Base-by-base conservation (phyloP, 1,140 invertebrate genomes). In the Dreissena rostriformis region DNA sequence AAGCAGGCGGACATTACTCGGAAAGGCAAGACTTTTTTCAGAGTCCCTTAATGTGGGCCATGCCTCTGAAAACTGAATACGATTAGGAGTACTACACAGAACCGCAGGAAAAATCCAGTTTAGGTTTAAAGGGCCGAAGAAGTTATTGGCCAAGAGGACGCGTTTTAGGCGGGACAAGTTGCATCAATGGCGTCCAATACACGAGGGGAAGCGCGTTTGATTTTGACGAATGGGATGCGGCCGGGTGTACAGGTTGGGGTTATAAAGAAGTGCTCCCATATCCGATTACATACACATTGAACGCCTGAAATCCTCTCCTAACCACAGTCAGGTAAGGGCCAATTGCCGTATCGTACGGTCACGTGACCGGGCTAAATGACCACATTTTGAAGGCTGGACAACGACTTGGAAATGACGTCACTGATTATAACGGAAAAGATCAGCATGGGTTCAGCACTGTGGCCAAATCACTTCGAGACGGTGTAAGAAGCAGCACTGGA, bases 51-150 rank as follows among this genome's bases (percentile, higher is more conserved):
- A 53, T 71, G n/a, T 68, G 82, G n/a, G 61, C 26, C 14, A 39
- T 15, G 24, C 28, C 73, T 19, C 78, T 75, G 17, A 71, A 85
- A 51, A 75, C 86, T 14, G 73, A 86, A 10, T 79, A 98, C 17
- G 97, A 98, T 91, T 99, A 98, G 98, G 95, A 97, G 89, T 98
- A 98, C 91, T 97, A 97, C 92, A 98, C 97, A 2, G 97, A 98
- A 91, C 97, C 97, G 0, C 96, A 97, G 91, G 96, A 96, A 75
- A 67, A 81, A 11, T 26, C 53, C 24, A 57, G 53, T 28, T 22
- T 24, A 6, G 78, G 78, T 17, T 26, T 72, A 15, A 53, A 49
- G 7, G 55, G 39, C 11, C 63, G 63, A 1, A 81, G 49, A 81
- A 24, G 24, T 1, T 71, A 39, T 22, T 88, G 97, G 97, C 96